A percentile compares a stretch with the other conserved stretches of the same genome.
phyloP scores from a whole-genome alignment of 2,888 invertebrate species.

The Mimumesa dahlbomi region DNA sequence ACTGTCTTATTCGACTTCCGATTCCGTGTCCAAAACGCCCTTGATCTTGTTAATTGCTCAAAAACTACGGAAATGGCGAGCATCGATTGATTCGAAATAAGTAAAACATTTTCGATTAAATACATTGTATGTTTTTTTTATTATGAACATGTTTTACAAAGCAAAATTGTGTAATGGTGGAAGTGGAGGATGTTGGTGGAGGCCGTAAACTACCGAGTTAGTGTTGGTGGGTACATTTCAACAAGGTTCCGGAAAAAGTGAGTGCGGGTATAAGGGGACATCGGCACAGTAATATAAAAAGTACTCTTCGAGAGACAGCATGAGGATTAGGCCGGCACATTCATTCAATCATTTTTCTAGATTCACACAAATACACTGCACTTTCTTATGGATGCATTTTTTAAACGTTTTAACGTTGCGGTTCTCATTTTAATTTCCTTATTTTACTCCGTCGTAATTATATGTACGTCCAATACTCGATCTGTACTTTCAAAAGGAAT shows the following conservation, averaged over 20 bases:
- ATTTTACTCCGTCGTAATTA: slow-evolving; percentile 27
- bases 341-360: slow-evolving; percentile 58
- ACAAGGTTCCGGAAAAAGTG: slow-evolving; percentile 59
- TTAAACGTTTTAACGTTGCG: slow-evolving; percentile 35
- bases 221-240: slow-evolving; percentile 59
- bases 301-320: slow-evolving; percentile 78
- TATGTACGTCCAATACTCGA: slow-evolving; percentile 27
- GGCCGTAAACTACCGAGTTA: slow-evolving; percentile 64
- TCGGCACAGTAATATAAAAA: slow-evolving; percentile 80
- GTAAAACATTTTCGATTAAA: slow-evolving; percentile 54
- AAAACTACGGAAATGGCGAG: no score
- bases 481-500: slow-evolving; percentile 30
- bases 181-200: slow-evolving; percentile 64
- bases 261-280: slow-evolving; percentile 62
- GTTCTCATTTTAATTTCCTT: slow-evolving; percentile 1
- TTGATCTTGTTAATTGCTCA: no score
- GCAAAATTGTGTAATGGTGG: slow-evolving; percentile 74
- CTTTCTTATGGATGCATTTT: slow-evolving; percentile 68
- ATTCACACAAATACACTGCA: slow-evolving; percentile 59
- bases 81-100: no score
- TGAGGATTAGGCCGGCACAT: slow-evolving; percentile 77
- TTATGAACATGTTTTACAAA: slow-evolving; percentile 80
- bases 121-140: slow-evolving; percentile 70
- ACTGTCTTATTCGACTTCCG: no score
- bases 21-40: no score